A percentile compares a stretch with the other conserved stretches of the same genome.
phyloP scores from a whole-genome alignment of 2,888 invertebrate species.

The Elegia similella region DNA sequence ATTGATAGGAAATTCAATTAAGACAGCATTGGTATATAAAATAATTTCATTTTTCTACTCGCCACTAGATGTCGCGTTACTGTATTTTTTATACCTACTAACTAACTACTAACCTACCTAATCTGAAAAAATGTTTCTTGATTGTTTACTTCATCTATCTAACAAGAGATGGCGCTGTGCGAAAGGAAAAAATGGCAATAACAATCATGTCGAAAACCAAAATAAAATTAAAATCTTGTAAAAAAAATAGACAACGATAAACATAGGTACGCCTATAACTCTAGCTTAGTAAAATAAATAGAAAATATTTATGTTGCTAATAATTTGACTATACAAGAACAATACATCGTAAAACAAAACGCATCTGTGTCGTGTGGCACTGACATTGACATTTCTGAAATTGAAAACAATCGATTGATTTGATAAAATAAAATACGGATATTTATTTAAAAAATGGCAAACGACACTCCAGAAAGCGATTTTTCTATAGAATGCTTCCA shows the following conservation, averaged over 20 bases:
- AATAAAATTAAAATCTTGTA: no score
- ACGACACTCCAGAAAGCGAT: constrained; percentile 84
- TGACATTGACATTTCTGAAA: not conserved
- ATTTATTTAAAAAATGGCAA: constrained; percentile 59
- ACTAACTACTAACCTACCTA: no score
- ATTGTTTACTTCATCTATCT: not conserved
- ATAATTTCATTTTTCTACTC: not conserved
- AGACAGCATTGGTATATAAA: not conserved
- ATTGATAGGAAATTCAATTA: not conserved
- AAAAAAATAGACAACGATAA: no score
- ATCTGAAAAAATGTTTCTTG: no score
- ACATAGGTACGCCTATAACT: no score
- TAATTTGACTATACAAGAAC: no score
- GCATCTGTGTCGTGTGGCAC: not conserved
- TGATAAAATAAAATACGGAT: not conserved
- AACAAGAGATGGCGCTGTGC: not conserved
- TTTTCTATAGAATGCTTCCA: constrained; percentile 94
- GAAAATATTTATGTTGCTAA: no score
- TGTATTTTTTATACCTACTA: no score
- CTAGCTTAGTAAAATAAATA: no score
- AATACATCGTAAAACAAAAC: no score
- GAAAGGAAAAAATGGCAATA: not conserved
- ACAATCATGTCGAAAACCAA: no score
- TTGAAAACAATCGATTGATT: not conserved
- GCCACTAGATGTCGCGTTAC: not conserved